Conservation (phyloP, 2,113 vertebrate species). For the Otolemur garnettii region DNA sequence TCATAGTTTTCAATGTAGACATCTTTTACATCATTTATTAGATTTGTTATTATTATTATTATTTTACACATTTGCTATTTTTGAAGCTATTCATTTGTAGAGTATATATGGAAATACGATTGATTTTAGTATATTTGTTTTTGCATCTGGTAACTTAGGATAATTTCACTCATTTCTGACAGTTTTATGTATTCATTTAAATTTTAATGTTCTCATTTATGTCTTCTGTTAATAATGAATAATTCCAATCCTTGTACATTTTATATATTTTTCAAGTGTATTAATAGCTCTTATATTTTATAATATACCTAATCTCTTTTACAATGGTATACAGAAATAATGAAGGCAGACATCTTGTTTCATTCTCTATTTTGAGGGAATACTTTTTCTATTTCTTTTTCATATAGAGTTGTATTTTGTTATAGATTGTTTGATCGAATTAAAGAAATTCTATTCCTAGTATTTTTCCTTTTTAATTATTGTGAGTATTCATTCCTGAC, state of each 20-base stretch:
- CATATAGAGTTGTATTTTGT: not conserved
- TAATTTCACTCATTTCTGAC: not conserved
- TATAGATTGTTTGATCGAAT: not conserved
- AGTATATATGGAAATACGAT: not conserved
- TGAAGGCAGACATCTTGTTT: not conserved
- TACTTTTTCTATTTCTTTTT: not conserved
- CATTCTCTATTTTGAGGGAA: not conserved
- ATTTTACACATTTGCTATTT: not conserved
- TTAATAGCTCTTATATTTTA: not conserved
- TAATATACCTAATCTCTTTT: not conserved
- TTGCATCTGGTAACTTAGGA: not conserved
- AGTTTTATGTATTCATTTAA: not conserved
- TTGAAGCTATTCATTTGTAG: not conserved
- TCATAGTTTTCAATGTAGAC: not conserved
- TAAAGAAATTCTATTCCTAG: not conserved
- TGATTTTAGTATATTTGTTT: not conserved
- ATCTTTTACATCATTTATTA: not conserved
- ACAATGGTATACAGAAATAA: not conserved
- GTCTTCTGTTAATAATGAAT: not conserved
- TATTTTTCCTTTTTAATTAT: conserved; percentile 14
- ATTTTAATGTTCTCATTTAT: not conserved
- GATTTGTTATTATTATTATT: too few relatives aligned
- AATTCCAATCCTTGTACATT: not conserved
- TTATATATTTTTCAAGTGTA: not conserved
- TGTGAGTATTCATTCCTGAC: not conserved